Evolutionary conservation across 2,888 invertebrate species (phyloP).

Genomic region (Ectemnius lituratus): DNA sequence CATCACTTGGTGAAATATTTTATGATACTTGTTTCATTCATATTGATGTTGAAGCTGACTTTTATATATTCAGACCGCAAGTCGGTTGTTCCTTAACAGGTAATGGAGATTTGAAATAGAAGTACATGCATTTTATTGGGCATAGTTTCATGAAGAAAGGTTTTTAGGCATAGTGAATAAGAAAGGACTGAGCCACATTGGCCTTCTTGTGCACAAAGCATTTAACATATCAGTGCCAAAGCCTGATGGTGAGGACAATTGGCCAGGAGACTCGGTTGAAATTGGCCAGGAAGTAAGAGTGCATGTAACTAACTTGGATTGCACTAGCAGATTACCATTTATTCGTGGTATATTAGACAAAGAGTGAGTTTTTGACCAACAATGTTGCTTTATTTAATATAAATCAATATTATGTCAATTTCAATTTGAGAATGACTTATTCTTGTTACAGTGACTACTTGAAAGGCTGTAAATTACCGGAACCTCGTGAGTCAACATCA

Average conservation of each 20-base stretch:
- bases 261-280: constrained; percentile 81
- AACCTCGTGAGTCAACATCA: background rate
- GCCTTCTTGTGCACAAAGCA: constrained; percentile 84
- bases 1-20: constrained; percentile 81
- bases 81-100: constrained; percentile 82
- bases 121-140: background rate
- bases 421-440: background rate
- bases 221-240: constrained; percentile 86
- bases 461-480: constrained; percentile 54
- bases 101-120: constrained; percentile 39
- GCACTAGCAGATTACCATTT: constrained; percentile 82
- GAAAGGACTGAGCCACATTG: constrained; percentile 83
- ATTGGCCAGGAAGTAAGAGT: constrained; percentile 83
- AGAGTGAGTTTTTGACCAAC: constrained; percentile 70
- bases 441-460: constrained; percentile 60
- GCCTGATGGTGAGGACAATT: constrained; percentile 78
- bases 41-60: constrained; percentile 84
- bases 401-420: background rate
- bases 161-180: constrained; percentile 82
- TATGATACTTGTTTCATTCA: constrained; percentile 83
- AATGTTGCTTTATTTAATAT: background rate
- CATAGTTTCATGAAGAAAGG: constrained; percentile 16
- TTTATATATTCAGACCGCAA: constrained; percentile 84
- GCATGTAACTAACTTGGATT: constrained; percentile 81
- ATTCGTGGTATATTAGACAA: constrained; percentile 82